These are phyloP conservation scores for Lasioglossum oenotherae DNA, from an alignment of 2,888 invertebrate species.

Conservation along the genomic window DNA sequence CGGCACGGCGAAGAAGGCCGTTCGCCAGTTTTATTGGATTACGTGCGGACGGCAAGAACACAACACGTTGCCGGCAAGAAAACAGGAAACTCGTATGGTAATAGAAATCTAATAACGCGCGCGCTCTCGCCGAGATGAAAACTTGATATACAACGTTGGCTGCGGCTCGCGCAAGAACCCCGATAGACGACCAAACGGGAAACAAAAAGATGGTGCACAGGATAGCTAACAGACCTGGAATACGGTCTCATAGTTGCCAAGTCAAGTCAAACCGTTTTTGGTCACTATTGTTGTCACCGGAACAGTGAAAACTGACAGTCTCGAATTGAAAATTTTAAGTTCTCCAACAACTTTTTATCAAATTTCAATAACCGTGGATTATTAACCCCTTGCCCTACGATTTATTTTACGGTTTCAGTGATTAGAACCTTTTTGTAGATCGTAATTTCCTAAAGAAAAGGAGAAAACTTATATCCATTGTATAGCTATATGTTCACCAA, in stretches of 20 bases:
- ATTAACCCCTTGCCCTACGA: background rate
- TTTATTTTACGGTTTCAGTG: too few relatives aligned
- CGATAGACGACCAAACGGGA: background rate
- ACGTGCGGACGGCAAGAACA: background rate
- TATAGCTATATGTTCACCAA: too few relatives aligned
- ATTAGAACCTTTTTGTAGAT: too few relatives aligned
- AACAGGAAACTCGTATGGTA: constrained; percentile 18
- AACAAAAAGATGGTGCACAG: constrained; percentile 30
- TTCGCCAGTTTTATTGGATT: background rate
- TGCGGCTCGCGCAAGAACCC: constrained; percentile 21
- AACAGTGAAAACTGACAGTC: background rate
- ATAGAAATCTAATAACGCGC: constrained; percentile 40
- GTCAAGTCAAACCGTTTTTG: background rate
- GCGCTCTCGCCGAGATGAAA: constrained; percentile 29
- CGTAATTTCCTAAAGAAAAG: too few relatives aligned
- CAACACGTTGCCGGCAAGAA: background rate
- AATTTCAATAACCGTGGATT: background rate
- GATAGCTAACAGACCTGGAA: constrained; percentile 10
- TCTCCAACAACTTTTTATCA: background rate
- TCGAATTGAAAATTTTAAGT: background rate
- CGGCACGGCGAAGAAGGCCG: background rate
- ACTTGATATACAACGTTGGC: constrained; percentile 21
- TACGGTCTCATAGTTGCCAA: background rate
- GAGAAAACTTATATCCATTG: too few relatives aligned
- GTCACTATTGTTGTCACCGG: background rate